Percentiles rank a stretch among this genome's conserved stretches.
These are phyloP conservation scores for Campylomormyrus tamandua DNA, from an alignment of 2,113 vertebrate species.

Conservation along the genomic window DNA sequence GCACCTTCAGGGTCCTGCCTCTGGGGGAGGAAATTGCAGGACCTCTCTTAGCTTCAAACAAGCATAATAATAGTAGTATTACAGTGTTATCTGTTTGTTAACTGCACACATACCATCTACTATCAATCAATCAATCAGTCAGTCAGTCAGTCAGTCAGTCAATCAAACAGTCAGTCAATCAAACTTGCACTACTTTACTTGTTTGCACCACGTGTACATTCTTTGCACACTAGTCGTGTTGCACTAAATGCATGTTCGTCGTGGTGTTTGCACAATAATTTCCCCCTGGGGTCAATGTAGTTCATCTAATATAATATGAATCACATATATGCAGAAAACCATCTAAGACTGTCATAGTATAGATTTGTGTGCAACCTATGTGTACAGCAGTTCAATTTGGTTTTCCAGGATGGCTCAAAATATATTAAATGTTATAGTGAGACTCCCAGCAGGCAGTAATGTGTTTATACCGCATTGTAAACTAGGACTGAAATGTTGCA, in stretches of 20 bases:
- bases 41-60: background rate
- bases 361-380: background rate
- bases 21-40: background rate
- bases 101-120: background rate
- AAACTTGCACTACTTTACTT: background rate
- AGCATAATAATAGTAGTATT: background rate
- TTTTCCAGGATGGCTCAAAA: background rate
- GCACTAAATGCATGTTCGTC: background rate
- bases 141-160: no score
- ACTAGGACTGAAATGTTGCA: background rate
- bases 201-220: background rate
- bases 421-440: background rate
- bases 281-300: background rate
- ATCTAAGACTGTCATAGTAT: background rate
- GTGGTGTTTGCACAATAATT: background rate
- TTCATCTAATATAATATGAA: background rate
- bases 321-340: background rate
- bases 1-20: background rate
- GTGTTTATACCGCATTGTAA: background rate
- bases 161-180: background rate
- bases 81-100: background rate
- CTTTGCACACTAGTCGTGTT: background rate
- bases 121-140: background rate
- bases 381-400: background rate
- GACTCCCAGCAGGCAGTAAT: background rate